Conservation (phyloP, 2,888 invertebrate species). For the Leucoptera coffeella region DNA sequence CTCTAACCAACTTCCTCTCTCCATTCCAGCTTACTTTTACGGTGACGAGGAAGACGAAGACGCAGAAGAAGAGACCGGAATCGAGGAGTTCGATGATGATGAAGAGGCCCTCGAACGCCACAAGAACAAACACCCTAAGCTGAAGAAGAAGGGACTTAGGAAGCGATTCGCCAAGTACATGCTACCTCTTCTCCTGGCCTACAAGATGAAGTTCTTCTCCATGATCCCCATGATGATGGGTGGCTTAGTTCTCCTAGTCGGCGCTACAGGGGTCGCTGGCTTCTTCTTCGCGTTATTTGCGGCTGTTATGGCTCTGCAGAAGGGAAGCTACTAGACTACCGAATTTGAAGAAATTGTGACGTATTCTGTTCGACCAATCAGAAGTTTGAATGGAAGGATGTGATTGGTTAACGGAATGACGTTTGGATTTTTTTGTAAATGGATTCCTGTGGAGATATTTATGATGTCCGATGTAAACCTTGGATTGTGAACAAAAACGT, state of each 20-base stretch:
- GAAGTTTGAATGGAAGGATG: too few relatives aligned
- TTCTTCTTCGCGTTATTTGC: conserved; percentile 85
- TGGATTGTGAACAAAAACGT: too few relatives aligned
- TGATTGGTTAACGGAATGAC: too few relatives aligned
- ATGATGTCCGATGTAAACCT: too few relatives aligned
- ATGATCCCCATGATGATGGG: conserved; percentile 71
- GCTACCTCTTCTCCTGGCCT: conserved; percentile 71
- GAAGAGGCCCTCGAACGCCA: conserved; percentile 6
- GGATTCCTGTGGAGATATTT: too few relatives aligned
- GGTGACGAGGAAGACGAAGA: conserved; percentile 18
- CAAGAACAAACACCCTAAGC: conserved; percentile 4
- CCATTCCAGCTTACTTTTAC: conserved; percentile 7
- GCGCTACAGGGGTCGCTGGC: conserved; percentile 75
- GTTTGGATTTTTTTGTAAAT: too few relatives aligned
- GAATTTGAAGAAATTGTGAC: conserved; percentile 8
- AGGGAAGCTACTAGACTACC: conserved; percentile 35
- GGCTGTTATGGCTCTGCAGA: conserved; percentile 71
- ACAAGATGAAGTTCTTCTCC: conserved; percentile 77
- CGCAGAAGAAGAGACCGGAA: conserved; percentile 16
- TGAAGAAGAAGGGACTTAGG: conserved; percentile 14
- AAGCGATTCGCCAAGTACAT: conserved; percentile 64
- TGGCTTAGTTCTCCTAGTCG: conserved; percentile 64
- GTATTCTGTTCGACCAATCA: too few relatives aligned
- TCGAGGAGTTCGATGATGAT: conserved; percentile 9
- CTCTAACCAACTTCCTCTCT: too few relatives aligned